Base-by-base conservation (phyloP, 2,113 vertebrate genomes). In the Piaya cayana region DNA sequence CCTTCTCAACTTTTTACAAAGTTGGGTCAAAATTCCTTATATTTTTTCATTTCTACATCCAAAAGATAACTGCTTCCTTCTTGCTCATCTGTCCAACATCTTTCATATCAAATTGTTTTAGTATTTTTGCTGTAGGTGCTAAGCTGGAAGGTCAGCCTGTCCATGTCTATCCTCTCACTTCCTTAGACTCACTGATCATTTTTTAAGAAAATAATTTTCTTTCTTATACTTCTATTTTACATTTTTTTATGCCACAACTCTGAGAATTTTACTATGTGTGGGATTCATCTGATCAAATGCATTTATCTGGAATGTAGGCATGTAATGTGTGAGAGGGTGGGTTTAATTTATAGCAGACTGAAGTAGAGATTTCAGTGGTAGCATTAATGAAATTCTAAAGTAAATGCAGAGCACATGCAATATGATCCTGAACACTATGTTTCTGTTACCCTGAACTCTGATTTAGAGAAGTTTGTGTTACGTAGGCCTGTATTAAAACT, bases 291-390 rank as follows among this genome's bases (percentile, higher is more conserved):
- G 74, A 68, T 71, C 22, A 68, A 63, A 11, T 59, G 13, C 5
- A 14, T 3, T 58, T 36, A 17, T 1, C 37, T 59, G 47, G 34
- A 86, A 50, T 2, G 43, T 7, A 53, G 68, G 36, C 25, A 27
- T 5, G 11, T n/a, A 7, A 49, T 0, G 0, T 34, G 43, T 56
- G 60, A 85, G 25, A 10, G 0, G 0, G 15, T 37, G 60, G 23
- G 7, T 60, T 67, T 75, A 0, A 0, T 79, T 86, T 64, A 25
- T 15, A 60, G 49, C 6, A 21, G 42, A 26, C 30, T 69, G 45
- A 86, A 15, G 20, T 4, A 49, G 18, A 20, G 52, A 15, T 4
- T 49, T 68, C 63, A 0, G 0, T 43, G 37, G 18, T 17, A 59
- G 7, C 14, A 39, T 36, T 52, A 6, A 9, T 22, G 2, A 36